These are phyloP conservation scores for Aphaenogaster floridana DNA, from an alignment of 1,140 invertebrate genomes.

Conservation along the genomic window DNA sequence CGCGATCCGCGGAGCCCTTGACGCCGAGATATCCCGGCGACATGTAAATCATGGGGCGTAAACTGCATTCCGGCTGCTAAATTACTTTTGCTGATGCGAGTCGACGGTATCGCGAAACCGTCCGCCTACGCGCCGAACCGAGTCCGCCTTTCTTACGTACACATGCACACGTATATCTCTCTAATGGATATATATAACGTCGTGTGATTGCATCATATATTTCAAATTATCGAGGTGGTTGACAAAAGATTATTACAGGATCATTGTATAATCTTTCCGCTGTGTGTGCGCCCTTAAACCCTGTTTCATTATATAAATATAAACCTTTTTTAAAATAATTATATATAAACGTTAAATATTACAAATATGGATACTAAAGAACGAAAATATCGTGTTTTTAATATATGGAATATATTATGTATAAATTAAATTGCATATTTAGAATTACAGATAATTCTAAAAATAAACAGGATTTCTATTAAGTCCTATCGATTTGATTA, in stretches of 20 bases:
- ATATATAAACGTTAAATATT: neutral
- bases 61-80: conserved; percentile 66
- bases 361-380: neutral
- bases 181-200: conserved; percentile 5
- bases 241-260: neutral
- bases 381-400: neutral
- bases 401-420: neutral
- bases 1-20: conserved; percentile 67
- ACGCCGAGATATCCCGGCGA: conserved; percentile 57
- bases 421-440: neutral
- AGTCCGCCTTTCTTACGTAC: conserved; percentile 19
- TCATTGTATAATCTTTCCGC: conserved; percentile 16
- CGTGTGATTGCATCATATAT: neutral
- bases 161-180: neutral
- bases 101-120: conserved; percentile 46
- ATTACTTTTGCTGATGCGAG: conserved; percentile 68
- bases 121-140: conserved; percentile 64
- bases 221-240: neutral
- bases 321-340: neutral
- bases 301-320: neutral
- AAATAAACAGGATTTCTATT: neutral
- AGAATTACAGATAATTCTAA: neutral
- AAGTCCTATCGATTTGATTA: neutral
- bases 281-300: neutral
- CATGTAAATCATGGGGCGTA: conserved; percentile 74